These are phyloP conservation scores for Chymomyza costata DNA, from an alignment of 1,140 invertebrate species.

Conservation along the genomic window DNA sequence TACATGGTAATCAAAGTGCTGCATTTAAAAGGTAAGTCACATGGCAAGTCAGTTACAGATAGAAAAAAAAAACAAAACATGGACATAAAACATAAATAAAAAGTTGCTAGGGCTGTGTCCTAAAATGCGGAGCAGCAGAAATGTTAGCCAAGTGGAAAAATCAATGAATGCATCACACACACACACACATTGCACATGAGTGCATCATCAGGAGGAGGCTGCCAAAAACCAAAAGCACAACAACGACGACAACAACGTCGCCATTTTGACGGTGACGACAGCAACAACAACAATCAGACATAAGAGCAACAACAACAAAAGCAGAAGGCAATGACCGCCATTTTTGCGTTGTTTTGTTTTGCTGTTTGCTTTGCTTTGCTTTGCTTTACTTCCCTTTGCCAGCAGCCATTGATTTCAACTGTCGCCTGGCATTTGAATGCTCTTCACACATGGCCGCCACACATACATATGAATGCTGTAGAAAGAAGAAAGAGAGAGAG, in stretches of 20 bases:
- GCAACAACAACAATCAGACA: neutral
- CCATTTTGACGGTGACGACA: slow-evolving; percentile 5
- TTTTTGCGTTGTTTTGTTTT: slow-evolving; percentile 32
- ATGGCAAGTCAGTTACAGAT: too few relatives aligned
- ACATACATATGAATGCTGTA: neutral
- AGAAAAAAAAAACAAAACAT: too few relatives aligned
- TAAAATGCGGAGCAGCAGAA: slow-evolving; percentile 22
- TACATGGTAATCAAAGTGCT: slow-evolving; percentile 2
- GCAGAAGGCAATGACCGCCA: slow-evolving; percentile 19
- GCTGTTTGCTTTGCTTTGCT: slow-evolving; percentile 14
- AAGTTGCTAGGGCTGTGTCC: too few relatives aligned
- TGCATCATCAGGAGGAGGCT: too few relatives aligned
- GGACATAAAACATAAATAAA: too few relatives aligned
- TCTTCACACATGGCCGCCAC: neutral
- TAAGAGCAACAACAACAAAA: slow-evolving; percentile 11
- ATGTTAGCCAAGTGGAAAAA: slow-evolving; percentile 30
- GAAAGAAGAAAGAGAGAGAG: neutral
- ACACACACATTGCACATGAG: slow-evolving; percentile 6
- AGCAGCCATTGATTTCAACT: slow-evolving; percentile 31
- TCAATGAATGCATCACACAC: slow-evolving; percentile 7
- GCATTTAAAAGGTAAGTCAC: too few relatives aligned
- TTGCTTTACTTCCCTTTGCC: slow-evolving; percentile 31
- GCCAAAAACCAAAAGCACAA: slow-evolving; percentile 13
- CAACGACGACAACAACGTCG: slow-evolving; percentile 6
- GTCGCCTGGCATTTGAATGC: neutral